Evolutionary conservation across 2,113 vertebrate genomes (phyloP).

Genomic region (Pygoscelis antarcticus): DNA sequence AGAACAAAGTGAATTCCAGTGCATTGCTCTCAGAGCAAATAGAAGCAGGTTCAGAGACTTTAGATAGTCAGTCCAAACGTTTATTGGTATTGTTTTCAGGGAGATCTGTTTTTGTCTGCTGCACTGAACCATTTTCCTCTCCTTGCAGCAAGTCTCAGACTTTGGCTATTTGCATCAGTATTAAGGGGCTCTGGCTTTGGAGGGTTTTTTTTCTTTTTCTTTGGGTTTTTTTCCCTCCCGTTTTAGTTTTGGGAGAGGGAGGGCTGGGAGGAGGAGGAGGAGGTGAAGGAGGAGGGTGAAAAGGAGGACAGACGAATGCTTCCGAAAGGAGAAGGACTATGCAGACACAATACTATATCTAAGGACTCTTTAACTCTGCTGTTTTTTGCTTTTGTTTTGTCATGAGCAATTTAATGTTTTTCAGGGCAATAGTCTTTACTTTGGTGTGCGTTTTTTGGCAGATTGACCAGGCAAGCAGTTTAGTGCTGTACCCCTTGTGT

Average conservation of each 20-base stretch:
- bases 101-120: conserved; percentile 51
- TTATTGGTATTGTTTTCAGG: conserved; percentile 63
- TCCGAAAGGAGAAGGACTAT: conserved; percentile 45
- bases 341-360: conserved; percentile 22
- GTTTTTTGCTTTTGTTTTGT: conserved; percentile 43
- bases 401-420: conserved; percentile 61
- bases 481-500: conserved; percentile 40
- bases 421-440: conserved; percentile 49
- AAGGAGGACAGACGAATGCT: conserved; percentile 39
- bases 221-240: background rate
- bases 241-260: conserved; percentile 22
- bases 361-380: conserved; percentile 36
- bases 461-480: conserved; percentile 41
- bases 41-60: conserved; percentile 79
- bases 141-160: conserved; percentile 45
- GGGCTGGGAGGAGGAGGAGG: background rate
- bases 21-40: conserved; percentile 63
- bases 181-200: conserved; percentile 16
- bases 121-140: conserved; percentile 29
- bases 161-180: conserved; percentile 27
- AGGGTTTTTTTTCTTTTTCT: background rate
- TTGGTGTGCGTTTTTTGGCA: conserved; percentile 28
- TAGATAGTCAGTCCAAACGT: conserved; percentile 54
- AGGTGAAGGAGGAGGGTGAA: conserved; percentile 10
- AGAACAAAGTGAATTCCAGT: conserved; percentile 83